Base-by-base conservation (phyloP, 2,113 vertebrate species). In the Phaethornis superciliosus region DNA sequence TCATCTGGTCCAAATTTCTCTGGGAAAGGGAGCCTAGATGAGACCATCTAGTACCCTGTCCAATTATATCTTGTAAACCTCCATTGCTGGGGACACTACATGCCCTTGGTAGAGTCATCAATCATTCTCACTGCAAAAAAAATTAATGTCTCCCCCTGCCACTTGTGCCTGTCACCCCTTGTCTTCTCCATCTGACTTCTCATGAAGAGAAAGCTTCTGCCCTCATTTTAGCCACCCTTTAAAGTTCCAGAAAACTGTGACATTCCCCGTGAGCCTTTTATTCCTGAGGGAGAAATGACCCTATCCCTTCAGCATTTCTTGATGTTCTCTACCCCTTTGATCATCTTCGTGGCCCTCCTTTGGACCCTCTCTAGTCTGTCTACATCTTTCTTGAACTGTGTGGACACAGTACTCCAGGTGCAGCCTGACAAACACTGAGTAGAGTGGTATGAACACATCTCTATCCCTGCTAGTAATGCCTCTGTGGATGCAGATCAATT, bases 381-480 rank as follows among this genome's bases (percentile, higher is more conserved):
- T 21, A 7, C 14, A 42, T 27, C 65, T 81, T 85, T 69, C 32
- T 51, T 69, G 56, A 65, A 32, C 24, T 78, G 40, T 74, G 20
- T 12, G 28, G 15, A 33, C 33, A 30, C 8, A n/a, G 19, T 21
- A 19, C 30, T 79, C 28, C 40, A 55, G 33, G 21, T 40, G 20
- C 20, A 79, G 44, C 42, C 23, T 67, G 35, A 44, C 6, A 62
- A 67, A 24, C 0, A 0, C 15, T 51, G 12, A 23, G 4, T 69
- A 44, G 80, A 75, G 26, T 32, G 28, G 21, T 18, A 4, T 12
- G 37, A 79, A 71, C 7, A 10, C 12, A 44, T 54, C 37, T 75
- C 35, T 40, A 1, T 20, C 42, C 30, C 30, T 67, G 37, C 24
- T 71, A 23, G 42, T 20, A 51, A 30, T 15, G 12, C 2, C 28